Evolutionary conservation across 2,113 vertebrate species (phyloP).

Genomic region (Ariopsis seemanni): DNA sequence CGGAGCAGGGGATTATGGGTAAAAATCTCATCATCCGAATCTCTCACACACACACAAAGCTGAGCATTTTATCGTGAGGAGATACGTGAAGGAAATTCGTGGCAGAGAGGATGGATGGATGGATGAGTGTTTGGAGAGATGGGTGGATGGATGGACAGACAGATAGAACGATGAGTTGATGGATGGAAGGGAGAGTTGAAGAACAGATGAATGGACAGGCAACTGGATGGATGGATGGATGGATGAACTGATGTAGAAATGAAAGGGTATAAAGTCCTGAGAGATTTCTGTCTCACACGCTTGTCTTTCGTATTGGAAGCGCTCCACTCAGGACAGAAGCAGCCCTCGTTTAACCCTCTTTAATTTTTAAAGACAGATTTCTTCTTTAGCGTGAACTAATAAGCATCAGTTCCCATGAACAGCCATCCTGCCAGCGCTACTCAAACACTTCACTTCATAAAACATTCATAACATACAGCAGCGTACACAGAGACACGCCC

Average conservation of each 20-base stretch:
- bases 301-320: neutral
- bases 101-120: neutral
- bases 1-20: constrained; percentile 42
- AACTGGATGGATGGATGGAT: neutral
- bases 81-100: neutral
- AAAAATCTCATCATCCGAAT: constrained; percentile 36
- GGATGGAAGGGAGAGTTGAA: neutral
- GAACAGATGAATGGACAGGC: neutral
- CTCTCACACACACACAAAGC: neutral
- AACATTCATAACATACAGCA: neutral
- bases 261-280: neutral
- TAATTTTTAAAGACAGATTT: neutral
- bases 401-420: neutral
- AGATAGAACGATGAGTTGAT: neutral
- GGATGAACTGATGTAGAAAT: neutral
- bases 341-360: too few species aligned
- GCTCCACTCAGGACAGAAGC: neutral
- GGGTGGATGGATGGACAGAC: neutral
- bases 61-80: neutral
- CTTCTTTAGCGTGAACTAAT: neutral
- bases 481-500: too few species aligned
- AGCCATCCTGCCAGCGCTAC: neutral
- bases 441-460: neutral
- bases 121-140: neutral
- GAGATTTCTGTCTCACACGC: neutral